Percentiles rank a stretch among this genome's conserved stretches.
Evolutionary conservation across 2,113 vertebrate species (phyloP).

Genomic region (Mormoops blainvillei): DNA sequence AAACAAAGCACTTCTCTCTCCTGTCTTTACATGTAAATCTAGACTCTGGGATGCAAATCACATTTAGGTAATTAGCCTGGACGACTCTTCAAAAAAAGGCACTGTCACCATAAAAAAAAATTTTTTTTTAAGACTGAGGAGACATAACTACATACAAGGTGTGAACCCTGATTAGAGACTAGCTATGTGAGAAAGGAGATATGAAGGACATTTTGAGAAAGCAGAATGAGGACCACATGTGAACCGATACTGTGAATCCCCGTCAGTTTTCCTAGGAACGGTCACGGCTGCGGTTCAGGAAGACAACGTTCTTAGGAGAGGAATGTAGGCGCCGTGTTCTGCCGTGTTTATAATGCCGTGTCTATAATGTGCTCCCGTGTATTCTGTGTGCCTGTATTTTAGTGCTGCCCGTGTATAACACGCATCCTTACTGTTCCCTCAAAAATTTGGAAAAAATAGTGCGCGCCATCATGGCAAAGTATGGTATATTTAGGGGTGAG

Average conservation of each 20-base stretch:
- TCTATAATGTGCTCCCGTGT: too few species aligned
- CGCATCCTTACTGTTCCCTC: too few species aligned
- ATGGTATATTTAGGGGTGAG: not conserved
- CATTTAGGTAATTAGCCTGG: not conserved
- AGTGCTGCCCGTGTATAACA: too few species aligned
- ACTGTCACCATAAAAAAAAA: not conserved
- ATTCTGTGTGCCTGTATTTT: too few species aligned
- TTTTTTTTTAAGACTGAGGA: not conserved
- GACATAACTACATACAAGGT: not conserved
- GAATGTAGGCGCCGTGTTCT: not conserved
- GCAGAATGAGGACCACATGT: not conserved
- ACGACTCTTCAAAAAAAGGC: not conserved
- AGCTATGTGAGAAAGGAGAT: not conserved
- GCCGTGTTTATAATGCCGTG: too few species aligned
- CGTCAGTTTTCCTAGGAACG: not conserved
- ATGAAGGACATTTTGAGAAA: not conserved
- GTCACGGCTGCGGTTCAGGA: not conserved
- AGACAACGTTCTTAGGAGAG: not conserved
- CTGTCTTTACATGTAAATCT: constrained; percentile 14
- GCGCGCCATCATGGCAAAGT: too few species aligned
- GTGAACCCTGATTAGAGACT: not conserved
- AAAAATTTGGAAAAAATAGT: too few species aligned
- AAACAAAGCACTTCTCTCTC: not conserved
- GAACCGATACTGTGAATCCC: not conserved
- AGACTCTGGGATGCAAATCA: constrained; percentile 18